Percentiles rank a stretch among this genome's conserved stretches.
phyloP scores from a whole-genome alignment of 2,113 vertebrate species.

The Cervus canadensis region DNA sequence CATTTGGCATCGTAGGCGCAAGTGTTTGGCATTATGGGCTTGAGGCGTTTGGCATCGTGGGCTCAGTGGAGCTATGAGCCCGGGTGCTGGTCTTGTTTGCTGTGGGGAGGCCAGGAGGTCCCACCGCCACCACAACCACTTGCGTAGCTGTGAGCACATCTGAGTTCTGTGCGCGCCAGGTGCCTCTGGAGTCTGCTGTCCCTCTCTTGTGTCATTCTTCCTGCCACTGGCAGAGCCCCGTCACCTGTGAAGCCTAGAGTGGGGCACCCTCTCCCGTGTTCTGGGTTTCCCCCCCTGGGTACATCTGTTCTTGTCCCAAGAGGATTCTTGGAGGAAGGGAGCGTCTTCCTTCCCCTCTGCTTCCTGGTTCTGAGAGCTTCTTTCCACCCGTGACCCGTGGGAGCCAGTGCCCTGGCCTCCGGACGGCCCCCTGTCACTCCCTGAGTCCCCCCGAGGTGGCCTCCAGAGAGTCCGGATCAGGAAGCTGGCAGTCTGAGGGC shows the following conservation, averaged over 20 bases:
- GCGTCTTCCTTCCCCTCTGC: background rate
- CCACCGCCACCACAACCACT: background rate
- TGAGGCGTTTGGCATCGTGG: background rate
- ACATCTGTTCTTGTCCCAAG: background rate
- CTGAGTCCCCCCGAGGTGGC: background rate
- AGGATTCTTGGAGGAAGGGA: background rate
- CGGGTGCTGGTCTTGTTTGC: background rate
- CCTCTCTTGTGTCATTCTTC: fast-evolving
- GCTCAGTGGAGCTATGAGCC: background rate
- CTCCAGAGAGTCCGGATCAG: fast-evolving
- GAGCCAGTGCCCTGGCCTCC: background rate
- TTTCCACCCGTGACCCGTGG: background rate
- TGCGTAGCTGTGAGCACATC: background rate
- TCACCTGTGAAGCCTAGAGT: background rate
- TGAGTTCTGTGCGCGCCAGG: background rate
- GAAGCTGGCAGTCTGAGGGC: background rate
- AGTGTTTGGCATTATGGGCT: background rate
- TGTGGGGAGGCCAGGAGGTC: background rate
- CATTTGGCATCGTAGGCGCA: background rate
- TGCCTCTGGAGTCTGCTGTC: background rate
- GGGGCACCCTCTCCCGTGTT: fast-evolving
- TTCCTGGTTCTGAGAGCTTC: background rate
- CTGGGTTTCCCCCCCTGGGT: no score
- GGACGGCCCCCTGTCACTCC: fast-evolving
- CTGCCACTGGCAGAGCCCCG: background rate